Conservation (phyloP, 2,888 invertebrate species). For the Dyspetes luteomarginatus region DNA sequence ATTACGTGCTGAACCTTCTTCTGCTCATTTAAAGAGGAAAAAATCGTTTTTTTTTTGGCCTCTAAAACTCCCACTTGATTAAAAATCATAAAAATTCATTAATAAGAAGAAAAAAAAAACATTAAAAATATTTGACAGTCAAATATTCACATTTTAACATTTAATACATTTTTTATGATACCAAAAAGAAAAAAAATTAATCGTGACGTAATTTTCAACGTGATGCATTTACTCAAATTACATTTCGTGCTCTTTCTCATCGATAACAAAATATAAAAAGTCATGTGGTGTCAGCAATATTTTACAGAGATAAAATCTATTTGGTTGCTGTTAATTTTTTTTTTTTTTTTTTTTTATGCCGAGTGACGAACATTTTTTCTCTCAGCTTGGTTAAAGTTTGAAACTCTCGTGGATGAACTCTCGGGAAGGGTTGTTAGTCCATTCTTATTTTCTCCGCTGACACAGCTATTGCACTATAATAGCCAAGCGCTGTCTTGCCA, state of each 20-base stretch:
- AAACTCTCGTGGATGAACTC: conserved; percentile 46
- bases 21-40: background rate
- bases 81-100: too few species aligned
- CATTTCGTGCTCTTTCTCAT: background rate
- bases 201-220: background rate
- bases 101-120: too few species aligned
- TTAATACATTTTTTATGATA: background rate
- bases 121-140: too few species aligned
- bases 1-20: background rate
- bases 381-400: conserved; percentile 52
- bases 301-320: conserved; percentile 28
- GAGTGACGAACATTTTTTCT: conserved; percentile 31
- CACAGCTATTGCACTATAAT: conserved; percentile 41
- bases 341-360: conserved; percentile 1
- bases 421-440: conserved; percentile 15
- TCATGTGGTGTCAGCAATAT: conserved; percentile 36
- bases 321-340: background rate
- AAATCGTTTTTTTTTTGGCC: too few species aligned
- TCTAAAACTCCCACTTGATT: too few species aligned
- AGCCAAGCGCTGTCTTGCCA: conserved; percentile 11
- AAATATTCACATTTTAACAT: too few species aligned
- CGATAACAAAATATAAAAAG: background rate
- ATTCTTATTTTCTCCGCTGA: conserved; percentile 57
- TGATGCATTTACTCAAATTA: too few species aligned
- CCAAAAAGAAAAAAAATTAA: background rate